Base-by-base conservation (phyloP, 2,888 invertebrate genomes). In the Miltochrista miniata region DNA sequence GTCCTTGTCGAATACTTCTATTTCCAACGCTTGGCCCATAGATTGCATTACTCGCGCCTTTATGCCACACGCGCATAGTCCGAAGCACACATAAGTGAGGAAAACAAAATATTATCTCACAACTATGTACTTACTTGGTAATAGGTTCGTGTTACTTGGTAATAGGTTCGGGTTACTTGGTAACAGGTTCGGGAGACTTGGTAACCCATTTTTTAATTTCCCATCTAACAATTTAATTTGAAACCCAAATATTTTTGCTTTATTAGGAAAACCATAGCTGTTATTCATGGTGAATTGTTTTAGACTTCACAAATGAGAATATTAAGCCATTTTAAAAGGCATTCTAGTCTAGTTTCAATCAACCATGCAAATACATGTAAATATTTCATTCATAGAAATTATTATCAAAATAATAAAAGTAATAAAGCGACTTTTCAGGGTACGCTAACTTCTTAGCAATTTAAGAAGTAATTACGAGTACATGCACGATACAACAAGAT, bases 1-100 rank as follows among this genome's bases (percentile, higher is more conserved):
- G 85, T 98, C 98, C 85, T 95, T 95, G 93, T 98, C 98, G 93
- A 95, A 95, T 66, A 98, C 90, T 79, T 95, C 95, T 68, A 98
- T 86, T 74, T 94, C 94, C 85, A 96, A 90, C 81, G 93, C 92
- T 90, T 96, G 96, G 67, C 96, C 95, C 87, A 94, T 85, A 84
- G 94, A 83, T 82, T 93, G 93, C 92, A 93, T 90, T 77, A 94
- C 85, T 71, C 86, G 85, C 85, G 90, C 90, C 92, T 92, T 78
- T 79, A 82, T 83, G 78, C 79, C 83, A 74, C 76, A 80, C 83
- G 81, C 80, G 78, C 74, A 82, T 68, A 74, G 77, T 79, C 85
- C 88, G 81, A 82, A 79, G 88, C 81, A 87, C 87, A 90, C 90
- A 90, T 89, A 88, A 78, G 84, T 85, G 79, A 82, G 76, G 81